Percentiles rank a stretch among this genome's conserved stretches.
Evolutionary conservation across 2,113 vertebrate species (phyloP).

Genomic region (Puffinus mauretanicus): DNA sequence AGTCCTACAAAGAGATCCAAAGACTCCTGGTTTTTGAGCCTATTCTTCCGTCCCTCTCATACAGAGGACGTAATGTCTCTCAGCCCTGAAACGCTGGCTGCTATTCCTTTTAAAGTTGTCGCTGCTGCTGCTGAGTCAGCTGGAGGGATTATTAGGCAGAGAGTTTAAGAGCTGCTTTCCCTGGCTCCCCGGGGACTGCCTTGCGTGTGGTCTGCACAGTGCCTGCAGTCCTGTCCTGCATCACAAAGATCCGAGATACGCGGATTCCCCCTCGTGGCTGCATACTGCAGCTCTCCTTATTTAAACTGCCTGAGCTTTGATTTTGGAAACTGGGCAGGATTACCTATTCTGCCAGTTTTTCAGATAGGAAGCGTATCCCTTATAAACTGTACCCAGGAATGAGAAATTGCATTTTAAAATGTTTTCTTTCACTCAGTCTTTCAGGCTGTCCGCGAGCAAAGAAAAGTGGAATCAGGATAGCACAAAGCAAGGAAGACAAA

Average conservation of each 20-base stretch:
- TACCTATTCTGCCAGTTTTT: not conserved
- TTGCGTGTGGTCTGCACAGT: not conserved
- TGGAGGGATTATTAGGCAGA: not conserved
- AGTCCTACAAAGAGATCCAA: not conserved
- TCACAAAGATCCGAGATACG: rapidly evolving
- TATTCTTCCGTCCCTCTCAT: not conserved
- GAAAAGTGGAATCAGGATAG: slow-evolving; percentile 98
- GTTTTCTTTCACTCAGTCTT: slow-evolving; percentile 81
- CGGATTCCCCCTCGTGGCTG: not conserved
- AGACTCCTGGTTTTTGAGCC: not conserved
- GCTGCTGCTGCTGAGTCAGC: not conserved
- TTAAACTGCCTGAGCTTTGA: not conserved
- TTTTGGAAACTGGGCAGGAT: not conserved
- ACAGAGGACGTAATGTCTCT: not conserved
- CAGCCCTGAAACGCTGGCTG: not conserved
- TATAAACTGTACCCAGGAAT: not conserved
- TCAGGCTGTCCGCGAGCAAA: slow-evolving; percentile 98
- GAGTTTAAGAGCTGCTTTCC: not conserved
- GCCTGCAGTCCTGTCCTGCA: not conserved
- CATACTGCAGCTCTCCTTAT: not conserved
- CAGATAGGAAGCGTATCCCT: not conserved
- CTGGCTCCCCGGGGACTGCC: not conserved
- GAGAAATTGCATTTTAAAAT: slow-evolving; percentile 31
- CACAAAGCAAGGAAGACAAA: slow-evolving; percentile 99
- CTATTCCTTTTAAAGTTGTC: not conserved